These are phyloP conservation scores for Apamea monoglypha DNA, from an alignment of 2,888 invertebrate species.

Conservation along the genomic window DNA sequence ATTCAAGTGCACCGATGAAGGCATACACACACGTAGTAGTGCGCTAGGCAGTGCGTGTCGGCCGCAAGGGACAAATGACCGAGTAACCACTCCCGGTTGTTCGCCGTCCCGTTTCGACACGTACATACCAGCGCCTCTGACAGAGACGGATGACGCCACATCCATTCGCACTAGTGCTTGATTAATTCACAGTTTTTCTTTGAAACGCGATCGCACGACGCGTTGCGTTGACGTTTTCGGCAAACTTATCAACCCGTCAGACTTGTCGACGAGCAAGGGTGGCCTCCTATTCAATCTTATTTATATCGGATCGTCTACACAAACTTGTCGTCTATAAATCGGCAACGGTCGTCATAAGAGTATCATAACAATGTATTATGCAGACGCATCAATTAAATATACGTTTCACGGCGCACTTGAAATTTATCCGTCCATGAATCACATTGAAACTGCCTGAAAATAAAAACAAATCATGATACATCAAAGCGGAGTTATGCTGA, in stretches of 20 bases:
- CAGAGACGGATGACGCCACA: slow-evolving; percentile 82
- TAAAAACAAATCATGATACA: slow-evolving; percentile 89
- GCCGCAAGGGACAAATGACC: slow-evolving; percentile 85
- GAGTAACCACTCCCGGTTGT: slow-evolving; percentile 85
- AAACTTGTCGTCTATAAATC: slow-evolving; percentile 67
- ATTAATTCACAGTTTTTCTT: slow-evolving; percentile 89
- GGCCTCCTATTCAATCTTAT: slow-evolving; percentile 66
- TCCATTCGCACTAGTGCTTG: slow-evolving; percentile 84
- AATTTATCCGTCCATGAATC: slow-evolving; percentile 89
- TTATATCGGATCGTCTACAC: slow-evolving; percentile 57
- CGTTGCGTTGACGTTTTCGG: slow-evolving; percentile 82
- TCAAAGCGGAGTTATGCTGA: slow-evolving; percentile 90
- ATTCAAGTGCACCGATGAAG: slow-evolving; percentile 70
- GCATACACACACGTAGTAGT: slow-evolving; percentile 73
- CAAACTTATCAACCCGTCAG: slow-evolving; percentile 81
- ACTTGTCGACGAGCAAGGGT: slow-evolving; percentile 71
- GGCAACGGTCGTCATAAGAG: slow-evolving; percentile 73
- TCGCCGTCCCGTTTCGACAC: slow-evolving; percentile 79
- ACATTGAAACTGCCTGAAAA: slow-evolving; percentile 86
- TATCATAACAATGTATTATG: slow-evolving; percentile 85
- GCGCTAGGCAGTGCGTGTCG: slow-evolving; percentile 80
- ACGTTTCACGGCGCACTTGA: slow-evolving; percentile 85
- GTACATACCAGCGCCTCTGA: slow-evolving; percentile 75
- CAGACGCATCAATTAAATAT: slow-evolving; percentile 85
- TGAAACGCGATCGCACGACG: slow-evolving; percentile 82